Evolutionary conservation across 2,113 vertebrate species (phyloP).

Genomic region (Dicrurus megarhynchus): DNA sequence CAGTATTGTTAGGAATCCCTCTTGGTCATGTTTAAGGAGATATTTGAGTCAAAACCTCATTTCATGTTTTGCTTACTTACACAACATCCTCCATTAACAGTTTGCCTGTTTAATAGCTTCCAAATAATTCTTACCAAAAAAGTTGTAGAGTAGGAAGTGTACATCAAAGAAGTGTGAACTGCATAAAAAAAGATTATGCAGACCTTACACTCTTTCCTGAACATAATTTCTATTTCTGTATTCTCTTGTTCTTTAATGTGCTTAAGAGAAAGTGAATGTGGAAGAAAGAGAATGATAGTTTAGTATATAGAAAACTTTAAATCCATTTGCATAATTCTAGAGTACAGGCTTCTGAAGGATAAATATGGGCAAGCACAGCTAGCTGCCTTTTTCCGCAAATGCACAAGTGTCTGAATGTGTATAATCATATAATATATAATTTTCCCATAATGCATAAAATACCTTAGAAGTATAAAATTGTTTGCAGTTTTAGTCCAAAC

Average conservation of each 20-base stretch:
- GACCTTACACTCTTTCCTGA: background rate
- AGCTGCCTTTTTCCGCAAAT: background rate
- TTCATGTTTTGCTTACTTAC: background rate
- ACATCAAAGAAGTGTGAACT: background rate
- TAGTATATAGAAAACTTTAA: background rate
- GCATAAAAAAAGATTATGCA: background rate
- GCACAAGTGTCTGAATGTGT: background rate
- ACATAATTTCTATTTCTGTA: background rate
- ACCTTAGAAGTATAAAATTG: background rate
- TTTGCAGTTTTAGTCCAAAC: background rate
- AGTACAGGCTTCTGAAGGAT: background rate
- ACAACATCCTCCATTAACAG: background rate
- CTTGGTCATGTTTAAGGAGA: background rate
- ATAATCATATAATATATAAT: background rate
- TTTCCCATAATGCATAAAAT: background rate
- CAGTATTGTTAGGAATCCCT: background rate
- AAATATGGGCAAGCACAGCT: background rate
- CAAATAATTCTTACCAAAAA: background rate
- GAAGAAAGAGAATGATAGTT: background rate
- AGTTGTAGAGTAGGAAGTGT: background rate
- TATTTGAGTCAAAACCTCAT: background rate
- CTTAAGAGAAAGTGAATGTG: background rate
- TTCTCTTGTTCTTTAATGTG: background rate
- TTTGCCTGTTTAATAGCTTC: background rate
- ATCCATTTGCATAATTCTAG: background rate